A percentile compares a stretch with the other conserved stretches of the same genome.
Evolutionary conservation across 2,797 vertebrate species (phyloP).

Genomic region (Leptoclinus maculatus): DNA sequence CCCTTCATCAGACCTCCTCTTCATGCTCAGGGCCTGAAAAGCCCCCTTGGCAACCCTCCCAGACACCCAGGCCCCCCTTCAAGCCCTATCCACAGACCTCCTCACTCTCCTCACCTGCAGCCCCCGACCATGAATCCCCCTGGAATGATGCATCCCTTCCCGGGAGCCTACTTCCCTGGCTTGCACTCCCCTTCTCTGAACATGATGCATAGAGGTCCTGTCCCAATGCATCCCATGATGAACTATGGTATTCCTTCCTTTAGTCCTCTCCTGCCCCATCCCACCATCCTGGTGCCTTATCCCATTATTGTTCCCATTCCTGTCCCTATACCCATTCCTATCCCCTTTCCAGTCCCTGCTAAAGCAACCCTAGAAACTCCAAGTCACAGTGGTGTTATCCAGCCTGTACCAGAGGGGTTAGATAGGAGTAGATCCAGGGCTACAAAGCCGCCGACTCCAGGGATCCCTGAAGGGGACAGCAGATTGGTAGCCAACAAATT

Average conservation of each 20-base stretch:
- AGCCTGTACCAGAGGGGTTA: slow-evolving; percentile 76
- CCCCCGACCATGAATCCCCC: slow-evolving; percentile 83
- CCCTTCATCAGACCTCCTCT: slow-evolving; percentile 93
- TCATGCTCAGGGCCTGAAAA: slow-evolving; percentile 93
- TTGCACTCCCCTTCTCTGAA: slow-evolving; percentile 91
- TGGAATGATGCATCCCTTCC: slow-evolving; percentile 90
- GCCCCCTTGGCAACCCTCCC: slow-evolving; percentile 86
- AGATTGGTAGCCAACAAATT: slow-evolving; percentile 60
- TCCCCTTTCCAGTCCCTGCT: slow-evolving; percentile 91
- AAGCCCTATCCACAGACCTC: slow-evolving; percentile 92
- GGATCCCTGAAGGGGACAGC: slow-evolving; percentile 52
- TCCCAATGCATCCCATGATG: slow-evolving; percentile 92
- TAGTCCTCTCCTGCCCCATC: slow-evolving; percentile 93
- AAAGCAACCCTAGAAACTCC: slow-evolving; percentile 89
- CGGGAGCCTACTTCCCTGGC: slow-evolving; percentile 90
- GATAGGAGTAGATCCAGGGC: slow-evolving; percentile 68
- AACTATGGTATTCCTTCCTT: slow-evolving; percentile 94
- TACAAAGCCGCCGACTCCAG: slow-evolving; percentile 57
- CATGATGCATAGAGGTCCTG: slow-evolving; percentile 94
- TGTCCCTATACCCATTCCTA: slow-evolving; percentile 95
- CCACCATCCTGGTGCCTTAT: slow-evolving; percentile 95
- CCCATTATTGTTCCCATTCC: slow-evolving; percentile 96
- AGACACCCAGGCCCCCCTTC: slow-evolving; percentile 87
- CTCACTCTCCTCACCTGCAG: slow-evolving; percentile 77
- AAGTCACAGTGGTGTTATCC: slow-evolving; percentile 91